Evolutionary conservation across 2,797 vertebrate species (phyloP).

Genomic region (Hyperoplus lanceolatus): DNA sequence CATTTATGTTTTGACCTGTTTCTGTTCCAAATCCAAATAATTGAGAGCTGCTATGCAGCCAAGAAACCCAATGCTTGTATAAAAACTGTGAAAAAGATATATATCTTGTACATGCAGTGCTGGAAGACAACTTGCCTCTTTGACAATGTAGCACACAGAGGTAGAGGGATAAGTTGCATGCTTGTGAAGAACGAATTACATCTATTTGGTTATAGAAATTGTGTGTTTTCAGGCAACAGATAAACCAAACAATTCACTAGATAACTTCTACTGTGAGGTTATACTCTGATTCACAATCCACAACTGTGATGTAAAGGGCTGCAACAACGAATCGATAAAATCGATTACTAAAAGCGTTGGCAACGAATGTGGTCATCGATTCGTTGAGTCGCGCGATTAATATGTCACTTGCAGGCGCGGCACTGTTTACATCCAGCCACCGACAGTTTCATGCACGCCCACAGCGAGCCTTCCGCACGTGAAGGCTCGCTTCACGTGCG

Average conservation of each 20-base stretch:
- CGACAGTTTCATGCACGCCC: no score
- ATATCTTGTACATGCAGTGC: not conserved
- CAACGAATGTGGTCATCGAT: no score
- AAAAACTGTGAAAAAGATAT: slow-evolving; percentile 2
- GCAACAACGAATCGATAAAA: no score
- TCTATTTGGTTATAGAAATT: not conserved
- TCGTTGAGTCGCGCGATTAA: no score
- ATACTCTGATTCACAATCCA: not conserved
- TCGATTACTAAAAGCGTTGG: no score
- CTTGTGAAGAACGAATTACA: not conserved
- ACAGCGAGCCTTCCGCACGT: no score
- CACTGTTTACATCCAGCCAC: no score
- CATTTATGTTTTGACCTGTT: slow-evolving; percentile 15
- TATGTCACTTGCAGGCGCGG: no score
- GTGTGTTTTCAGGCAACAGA: not conserved
- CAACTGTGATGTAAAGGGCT: not conserved
- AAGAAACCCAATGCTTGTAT: slow-evolving; percentile 24
- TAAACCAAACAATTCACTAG: not conserved
- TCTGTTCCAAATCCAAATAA: slow-evolving; percentile 18
- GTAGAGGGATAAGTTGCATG: not conserved
- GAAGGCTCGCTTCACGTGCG: no score
- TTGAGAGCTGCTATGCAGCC: slow-evolving; percentile 2
- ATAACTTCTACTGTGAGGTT: not conserved
- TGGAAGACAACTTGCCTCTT: slow-evolving; percentile 5
- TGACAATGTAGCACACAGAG: not conserved